Percentiles rank a stretch among this genome's conserved stretches.
Evolutionary conservation across 2,797 vertebrate genomes (phyloP).

Genomic region (Furcifer pardalis): DNA sequence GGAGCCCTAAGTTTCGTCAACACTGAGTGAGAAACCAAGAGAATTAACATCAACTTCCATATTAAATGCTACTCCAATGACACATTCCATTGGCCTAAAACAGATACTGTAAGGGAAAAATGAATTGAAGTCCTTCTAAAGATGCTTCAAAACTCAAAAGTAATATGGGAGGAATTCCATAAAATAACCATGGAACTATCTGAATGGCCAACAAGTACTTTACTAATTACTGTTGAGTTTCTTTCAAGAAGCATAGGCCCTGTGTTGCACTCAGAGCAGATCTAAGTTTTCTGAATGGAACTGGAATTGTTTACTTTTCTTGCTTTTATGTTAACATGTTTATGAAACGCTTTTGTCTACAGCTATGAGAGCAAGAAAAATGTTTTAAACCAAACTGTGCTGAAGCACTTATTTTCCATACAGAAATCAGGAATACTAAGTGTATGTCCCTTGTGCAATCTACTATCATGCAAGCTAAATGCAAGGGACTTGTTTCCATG

Average conservation of each 20-base stretch:
- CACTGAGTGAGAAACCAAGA: too few species aligned
- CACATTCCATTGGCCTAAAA: too few species aligned
- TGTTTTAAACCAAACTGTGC: background rate
- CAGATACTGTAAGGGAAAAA: too few species aligned
- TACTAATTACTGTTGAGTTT: background rate
- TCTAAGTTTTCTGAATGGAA: background rate
- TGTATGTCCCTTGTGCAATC: background rate
- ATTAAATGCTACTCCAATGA: too few species aligned
- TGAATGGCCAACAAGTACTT: background rate
- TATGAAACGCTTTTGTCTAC: background rate
- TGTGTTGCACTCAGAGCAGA: background rate
- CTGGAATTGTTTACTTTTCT: background rate
- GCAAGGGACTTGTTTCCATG: background rate
- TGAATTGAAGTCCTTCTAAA: too few species aligned
- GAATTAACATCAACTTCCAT: too few species aligned
- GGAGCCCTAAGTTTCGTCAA: too few species aligned
- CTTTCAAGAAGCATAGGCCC: background rate
- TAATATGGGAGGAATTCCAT: too few species aligned
- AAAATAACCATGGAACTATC: too few species aligned
- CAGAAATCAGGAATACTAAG: background rate
- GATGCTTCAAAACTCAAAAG: too few species aligned
- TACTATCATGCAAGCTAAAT: background rate
- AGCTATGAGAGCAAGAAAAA: background rate
- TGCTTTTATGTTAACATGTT: background rate
- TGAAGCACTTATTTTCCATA: background rate